Evolutionary conservation across 2,797 vertebrate genomes (phyloP).

Genomic region (Salmo trutta): DNA sequence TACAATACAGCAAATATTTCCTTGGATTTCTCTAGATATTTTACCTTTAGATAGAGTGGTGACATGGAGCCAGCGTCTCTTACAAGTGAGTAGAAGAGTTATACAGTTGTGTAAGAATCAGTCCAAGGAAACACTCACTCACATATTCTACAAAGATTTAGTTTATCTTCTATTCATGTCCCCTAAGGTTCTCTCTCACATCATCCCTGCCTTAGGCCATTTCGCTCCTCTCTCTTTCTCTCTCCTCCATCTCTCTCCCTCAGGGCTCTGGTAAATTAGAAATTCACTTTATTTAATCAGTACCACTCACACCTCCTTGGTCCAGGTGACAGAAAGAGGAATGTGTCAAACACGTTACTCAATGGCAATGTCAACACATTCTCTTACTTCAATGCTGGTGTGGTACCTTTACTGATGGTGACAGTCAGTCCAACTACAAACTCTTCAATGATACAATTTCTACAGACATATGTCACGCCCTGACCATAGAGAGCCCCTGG

Average conservation of each 20-base stretch:
- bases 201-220: neutral
- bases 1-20: neutral
- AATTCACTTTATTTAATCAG: slow-evolving; percentile 71
- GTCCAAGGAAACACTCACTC: too few relatives aligned
- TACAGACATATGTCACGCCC: neutral
- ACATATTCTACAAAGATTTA: neutral
- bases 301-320: slow-evolving; percentile 38
- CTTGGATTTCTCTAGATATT: neutral
- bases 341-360: neutral
- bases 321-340: slow-evolving; percentile 34
- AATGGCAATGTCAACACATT: neutral
- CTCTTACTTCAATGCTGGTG: neutral
- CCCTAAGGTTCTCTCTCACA: neutral
- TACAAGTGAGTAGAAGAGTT: neutral
- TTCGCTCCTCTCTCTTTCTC: neutral
- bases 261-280: slow-evolving; percentile 58
- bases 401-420: neutral
- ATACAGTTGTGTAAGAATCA: too few relatives aligned
- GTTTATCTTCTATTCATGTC: neutral
- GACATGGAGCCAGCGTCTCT: neutral
- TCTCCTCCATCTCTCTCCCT: neutral
- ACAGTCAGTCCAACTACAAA: neutral
- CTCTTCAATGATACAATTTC: neutral
- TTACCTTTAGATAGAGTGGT: neutral
- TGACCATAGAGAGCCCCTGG: too few relatives aligned